Base-by-base conservation (phyloP, 2,797 vertebrate genomes). In the Iguana delicatissima region DNA sequence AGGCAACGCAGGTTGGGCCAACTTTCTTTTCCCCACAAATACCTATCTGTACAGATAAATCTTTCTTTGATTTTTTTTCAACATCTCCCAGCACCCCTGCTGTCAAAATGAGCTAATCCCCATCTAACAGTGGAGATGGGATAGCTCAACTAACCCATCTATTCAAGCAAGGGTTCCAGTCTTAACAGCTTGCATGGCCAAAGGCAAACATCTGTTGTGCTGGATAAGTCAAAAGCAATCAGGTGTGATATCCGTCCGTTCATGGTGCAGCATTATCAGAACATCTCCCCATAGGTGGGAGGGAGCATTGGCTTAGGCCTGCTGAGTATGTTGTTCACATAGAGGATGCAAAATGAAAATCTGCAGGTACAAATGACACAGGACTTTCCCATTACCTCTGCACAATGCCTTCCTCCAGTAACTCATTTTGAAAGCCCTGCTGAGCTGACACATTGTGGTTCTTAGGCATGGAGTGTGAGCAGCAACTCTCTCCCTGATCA, bases 391-490 rank as follows among this genome's bases (percentile, higher is more conserved):
- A 46, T 80, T 88, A 62, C 74, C 14, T 13, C 55, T 6, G 26
- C 50, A 74, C 9, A 50, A 52, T 84, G 55, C 64, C 35, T 80
- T 22, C 35, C 32, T n/a, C 13, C 18, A 26, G 38, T 79, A 87
- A 84, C 74, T 89, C 35, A 42, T 42, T 89, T 67, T 62, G 72
- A 89, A 87, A 79, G 62, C 62, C 88, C 55, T 83, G 88, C 88
- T 89, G 88, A 84, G 52, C 80, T 62, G 38, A 87, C 72, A 91
- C 62, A 55, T 83, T 89, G 88, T 72, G 88, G 38, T 83, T 84
- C 84, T 84, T 57, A 42, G 50, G 85, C 35, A 9, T 86, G 57
- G 62, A 73, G 74, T 80, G 50, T 59, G 80, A 86, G 64, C 59
- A 84, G 72, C 84, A 69, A 38, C 62, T 88, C 85, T 62, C 57